phyloP scores from a whole-genome alignment of 1,140 invertebrate species.

The Drosophila tsacasi region DNA sequence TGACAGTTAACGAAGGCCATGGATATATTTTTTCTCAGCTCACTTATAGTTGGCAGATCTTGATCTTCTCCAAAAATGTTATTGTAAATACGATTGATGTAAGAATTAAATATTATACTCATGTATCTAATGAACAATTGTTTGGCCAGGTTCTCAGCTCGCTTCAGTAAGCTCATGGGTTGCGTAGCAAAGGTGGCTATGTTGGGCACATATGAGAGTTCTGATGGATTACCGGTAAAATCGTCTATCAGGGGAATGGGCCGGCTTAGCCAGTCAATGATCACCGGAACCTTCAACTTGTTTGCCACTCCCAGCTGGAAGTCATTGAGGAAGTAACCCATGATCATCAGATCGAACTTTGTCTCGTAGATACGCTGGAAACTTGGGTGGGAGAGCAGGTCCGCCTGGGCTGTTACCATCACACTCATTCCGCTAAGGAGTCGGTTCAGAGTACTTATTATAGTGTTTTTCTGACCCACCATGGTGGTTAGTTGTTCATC shows the following conservation, averaged over 20 bases:
- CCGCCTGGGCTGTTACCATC: conserved; percentile 59
- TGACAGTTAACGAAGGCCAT: conserved; percentile 65
- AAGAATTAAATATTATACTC: too few relatives aligned
- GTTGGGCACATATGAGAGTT: conserved; percentile 64
- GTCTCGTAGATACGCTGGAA: conserved; percentile 69
- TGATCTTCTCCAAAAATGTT: conserved; percentile 19
- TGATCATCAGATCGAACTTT: conserved; percentile 75
- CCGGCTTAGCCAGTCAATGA: conserved; percentile 58
- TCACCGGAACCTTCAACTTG: conserved; percentile 67
- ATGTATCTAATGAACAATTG: conserved; percentile 4
- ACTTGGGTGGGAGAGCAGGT: conserved; percentile 48
- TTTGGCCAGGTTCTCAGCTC: conserved; percentile 9
- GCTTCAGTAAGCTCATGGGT: conserved; percentile 42
- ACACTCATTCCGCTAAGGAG: conserved; percentile 47
- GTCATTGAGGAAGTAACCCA: conserved; percentile 73
- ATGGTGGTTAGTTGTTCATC: conserved; percentile 47
- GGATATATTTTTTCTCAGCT: conserved; percentile 68
- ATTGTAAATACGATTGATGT: neutral
- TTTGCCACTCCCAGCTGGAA: conserved; percentile 71
- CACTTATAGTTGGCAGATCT: conserved; percentile 25
- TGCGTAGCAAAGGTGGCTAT: neutral
- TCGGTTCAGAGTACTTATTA: conserved; percentile 23
- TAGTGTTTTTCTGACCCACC: conserved; percentile 43
- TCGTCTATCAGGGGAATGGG: conserved; percentile 34
- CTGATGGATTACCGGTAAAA: conserved; percentile 58